These are phyloP conservation scores for Brenthis daphne DNA, from an alignment of 2,888 invertebrate genomes.

Conservation along the genomic window DNA sequence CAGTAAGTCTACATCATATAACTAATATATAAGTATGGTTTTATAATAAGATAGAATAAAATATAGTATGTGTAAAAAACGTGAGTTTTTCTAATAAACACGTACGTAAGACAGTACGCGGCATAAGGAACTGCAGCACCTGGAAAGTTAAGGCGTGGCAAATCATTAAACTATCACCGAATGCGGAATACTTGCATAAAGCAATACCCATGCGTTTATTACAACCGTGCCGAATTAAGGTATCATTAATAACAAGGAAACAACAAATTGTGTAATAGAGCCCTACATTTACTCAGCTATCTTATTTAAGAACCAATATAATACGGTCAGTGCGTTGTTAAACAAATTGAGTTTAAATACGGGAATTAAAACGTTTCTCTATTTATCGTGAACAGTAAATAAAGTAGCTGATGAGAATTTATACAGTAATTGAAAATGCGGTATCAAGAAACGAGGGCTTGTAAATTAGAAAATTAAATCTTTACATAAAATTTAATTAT, in stretches of 20 bases:
- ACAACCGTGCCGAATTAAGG: conserved; percentile 47
- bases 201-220: conserved; percentile 43
- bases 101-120: conserved; percentile 32
- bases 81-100: conserved; percentile 29
- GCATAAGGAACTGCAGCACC: conserved; percentile 41
- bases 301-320: conserved; percentile 45
- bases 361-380: conserved; percentile 51
- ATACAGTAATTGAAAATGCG: neutral
- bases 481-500: too few species aligned
- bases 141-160: conserved; percentile 43
- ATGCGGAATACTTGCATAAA: conserved; percentile 46
- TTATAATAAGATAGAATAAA: neutral
- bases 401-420: conserved; percentile 5
- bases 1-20: neutral
- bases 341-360: conserved; percentile 51
- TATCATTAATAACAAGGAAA: conserved; percentile 52
- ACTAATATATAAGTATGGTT: neutral
- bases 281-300: conserved; percentile 58
- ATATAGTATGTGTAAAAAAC: neutral
- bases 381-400: conserved; percentile 13
- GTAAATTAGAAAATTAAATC: neutral
- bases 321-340: conserved; percentile 44
- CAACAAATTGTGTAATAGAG: conserved; percentile 49
- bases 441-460: neutral
- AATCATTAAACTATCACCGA: conserved; percentile 46